phyloP scores from a whole-genome alignment of 2,113 vertebrate species.

The Carlito syrichta region DNA sequence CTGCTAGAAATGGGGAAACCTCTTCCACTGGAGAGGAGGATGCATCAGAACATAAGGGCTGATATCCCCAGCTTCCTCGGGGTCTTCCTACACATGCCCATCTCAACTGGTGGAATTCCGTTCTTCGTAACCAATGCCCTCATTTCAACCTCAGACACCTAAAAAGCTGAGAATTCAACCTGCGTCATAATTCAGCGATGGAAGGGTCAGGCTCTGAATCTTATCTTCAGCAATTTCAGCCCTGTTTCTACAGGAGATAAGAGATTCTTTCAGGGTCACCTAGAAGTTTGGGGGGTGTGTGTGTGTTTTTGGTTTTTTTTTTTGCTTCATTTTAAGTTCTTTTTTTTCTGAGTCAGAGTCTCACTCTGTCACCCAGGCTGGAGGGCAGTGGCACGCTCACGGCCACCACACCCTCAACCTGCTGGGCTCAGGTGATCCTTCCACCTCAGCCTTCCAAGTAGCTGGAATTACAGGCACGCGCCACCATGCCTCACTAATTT shows the following conservation, averaged over 20 bases:
- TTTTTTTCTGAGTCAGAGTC: too few relatives aligned
- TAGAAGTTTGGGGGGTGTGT: too few relatives aligned
- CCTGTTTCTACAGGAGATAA: neutral
- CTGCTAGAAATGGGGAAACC: neutral
- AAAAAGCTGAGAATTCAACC: neutral
- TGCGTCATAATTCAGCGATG: neutral
- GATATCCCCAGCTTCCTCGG: neutral
- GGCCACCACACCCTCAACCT: too few relatives aligned
- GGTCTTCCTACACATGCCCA: neutral
- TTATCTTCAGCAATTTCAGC: neutral
- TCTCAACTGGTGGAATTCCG: neutral
- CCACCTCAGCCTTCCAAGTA: too few relatives aligned
- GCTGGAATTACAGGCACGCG: too few relatives aligned
- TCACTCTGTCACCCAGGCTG: too few relatives aligned
- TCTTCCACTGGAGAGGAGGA: neutral
- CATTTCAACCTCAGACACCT: neutral
- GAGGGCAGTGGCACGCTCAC: too few relatives aligned
- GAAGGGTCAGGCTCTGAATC: neutral
- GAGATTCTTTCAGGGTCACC: neutral
- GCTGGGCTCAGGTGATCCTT: too few relatives aligned
- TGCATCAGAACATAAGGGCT: neutral
- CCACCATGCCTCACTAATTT: too few relatives aligned
- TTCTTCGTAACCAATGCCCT: neutral
- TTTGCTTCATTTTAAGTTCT: too few relatives aligned
- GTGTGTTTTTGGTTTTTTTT: too few relatives aligned